Evolutionary conservation across 2,113 vertebrate genomes (phyloP), one percentile per base, ranked within the genome.

Genomic region (Craseonycteris thonglongyai): DNA sequence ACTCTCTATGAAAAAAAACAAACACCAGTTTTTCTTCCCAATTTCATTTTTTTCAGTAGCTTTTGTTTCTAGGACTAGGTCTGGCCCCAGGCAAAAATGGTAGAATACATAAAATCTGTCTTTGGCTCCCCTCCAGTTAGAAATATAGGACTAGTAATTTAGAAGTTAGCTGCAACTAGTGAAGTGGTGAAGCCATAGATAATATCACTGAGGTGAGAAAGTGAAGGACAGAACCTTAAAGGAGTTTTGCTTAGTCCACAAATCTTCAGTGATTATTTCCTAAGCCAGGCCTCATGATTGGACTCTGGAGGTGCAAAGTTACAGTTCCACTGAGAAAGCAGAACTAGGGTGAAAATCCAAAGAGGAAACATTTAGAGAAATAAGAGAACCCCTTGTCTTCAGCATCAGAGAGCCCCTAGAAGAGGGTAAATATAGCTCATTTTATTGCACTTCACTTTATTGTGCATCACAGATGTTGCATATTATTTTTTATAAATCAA

Each of bases 1-100:
- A 68, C 21, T 74, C 19, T 56, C 84, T 87, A 22, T 94, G 14
- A 33, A 66, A 35, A n/a, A 65, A 7, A 38, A 24, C 24, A n/a
- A n/a, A n/a, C n/a, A n/a, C n/a, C n/a, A n/a, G n/a, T n/a, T n/a
- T n/a, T 95, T 93, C 85, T 94, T 76, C 47, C 88, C 90, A 84
- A 18, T 80, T 95, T 83, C 56, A 88, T 90, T 92, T 59, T 97
- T 80, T 71, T 91, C 40, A 51, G 63, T 80, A 86, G 72, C 38
- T 84, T 92, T 95, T 90, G 79, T 95, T 96, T 87, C 85, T 93
- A 30, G 0, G 47, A 90, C 54, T 61, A 95, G 65, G 65, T 76
- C 54, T 90, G 81, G 76, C 28, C 66, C 61, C 61, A 83, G 26
- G 76, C 42, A 94, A 96, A 92, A 95, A 38, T n/a, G 33, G 54